A percentile compares a stretch with the other conserved stretches of the same genome.
Evolutionary conservation across 2,797 vertebrate genomes (phyloP).

Genomic region (Melanogrammus aeglefinus): DNA sequence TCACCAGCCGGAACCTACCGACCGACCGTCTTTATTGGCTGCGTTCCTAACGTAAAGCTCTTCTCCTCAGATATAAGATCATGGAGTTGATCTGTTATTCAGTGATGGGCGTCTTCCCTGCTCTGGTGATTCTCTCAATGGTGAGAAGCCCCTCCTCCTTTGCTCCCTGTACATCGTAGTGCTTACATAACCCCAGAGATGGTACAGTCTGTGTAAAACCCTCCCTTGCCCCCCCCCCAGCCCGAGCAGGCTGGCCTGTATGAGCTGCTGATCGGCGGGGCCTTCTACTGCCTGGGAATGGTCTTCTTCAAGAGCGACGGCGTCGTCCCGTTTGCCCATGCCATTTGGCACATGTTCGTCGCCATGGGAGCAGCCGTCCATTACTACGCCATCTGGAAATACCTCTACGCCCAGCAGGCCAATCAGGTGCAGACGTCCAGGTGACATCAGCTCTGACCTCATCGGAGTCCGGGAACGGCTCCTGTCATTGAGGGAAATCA

Average conservation of each 20-base stretch:
- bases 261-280: slow-evolving; percentile 86
- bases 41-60: neutral
- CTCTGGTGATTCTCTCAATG: slow-evolving; percentile 92
- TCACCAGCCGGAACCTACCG: neutral
- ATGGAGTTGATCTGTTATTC: slow-evolving; percentile 91
- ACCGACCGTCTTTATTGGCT: neutral
- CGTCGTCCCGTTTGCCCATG: slow-evolving; percentile 91
- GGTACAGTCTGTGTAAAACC: neutral
- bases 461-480: slow-evolving; percentile 30
- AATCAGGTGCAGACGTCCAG: slow-evolving; percentile 78
- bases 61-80: slow-evolving; percentile 85
- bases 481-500: slow-evolving; percentile 21
- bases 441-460: slow-evolving; percentile 71
- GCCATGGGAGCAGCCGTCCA: slow-evolving; percentile 87
- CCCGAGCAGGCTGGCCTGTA: slow-evolving; percentile 84
- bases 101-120: slow-evolving; percentile 90
- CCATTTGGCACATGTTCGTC: slow-evolving; percentile 97
- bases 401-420: slow-evolving; percentile 79
- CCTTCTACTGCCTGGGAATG: slow-evolving; percentile 89
- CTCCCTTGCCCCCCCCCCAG: slow-evolving; percentile 55
- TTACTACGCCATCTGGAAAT: slow-evolving; percentile 96
- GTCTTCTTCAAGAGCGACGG: slow-evolving; percentile 97
- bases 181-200: neutral
- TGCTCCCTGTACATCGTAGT: neutral
- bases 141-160: slow-evolving; percentile 68